Percentiles rank a stretch among this genome's conserved stretches.
phyloP scores from a whole-genome alignment of 2,888 invertebrate species.

The Cataglyphis cursor region DNA sequence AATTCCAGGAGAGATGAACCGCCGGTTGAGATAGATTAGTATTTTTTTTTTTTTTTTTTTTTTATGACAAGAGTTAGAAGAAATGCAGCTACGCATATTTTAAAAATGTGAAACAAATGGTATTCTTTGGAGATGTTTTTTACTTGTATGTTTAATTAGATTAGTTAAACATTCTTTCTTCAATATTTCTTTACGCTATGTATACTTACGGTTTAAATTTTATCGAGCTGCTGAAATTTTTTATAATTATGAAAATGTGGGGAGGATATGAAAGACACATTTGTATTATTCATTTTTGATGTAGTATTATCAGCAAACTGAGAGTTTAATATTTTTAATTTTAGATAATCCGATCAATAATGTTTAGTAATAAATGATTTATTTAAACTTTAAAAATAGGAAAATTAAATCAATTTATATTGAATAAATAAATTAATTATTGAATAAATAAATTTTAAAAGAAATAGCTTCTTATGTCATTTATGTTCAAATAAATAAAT shows the following conservation, averaged over 20 bases:
- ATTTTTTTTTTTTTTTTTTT: neutral
- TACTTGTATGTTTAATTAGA: neutral
- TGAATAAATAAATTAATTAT: no score
- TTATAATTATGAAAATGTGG: neutral
- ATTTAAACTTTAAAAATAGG: no score
- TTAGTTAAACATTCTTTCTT: neutral
- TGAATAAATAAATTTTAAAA: neutral
- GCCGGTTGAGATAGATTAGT: neutral
- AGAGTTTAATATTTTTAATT: neutral
- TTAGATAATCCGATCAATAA: neutral
- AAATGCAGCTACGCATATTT: neutral
- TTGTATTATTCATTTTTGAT: no score
- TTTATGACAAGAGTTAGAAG: neutral
- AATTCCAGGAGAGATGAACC: neutral
- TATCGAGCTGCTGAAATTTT: neutral
- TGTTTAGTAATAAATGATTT: no score
- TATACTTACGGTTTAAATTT: neutral
- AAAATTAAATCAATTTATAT: no score
- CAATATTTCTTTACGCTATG: neutral
- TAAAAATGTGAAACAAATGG: neutral
- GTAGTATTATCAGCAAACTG: no score
- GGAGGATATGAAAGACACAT: neutral
- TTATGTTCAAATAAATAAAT: no score
- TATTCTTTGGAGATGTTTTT: neutral
- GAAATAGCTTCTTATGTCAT: neutral